phyloP scores from a whole-genome alignment of 2,113 vertebrate genomes.

The Machaerirhynchus nigripectus region DNA sequence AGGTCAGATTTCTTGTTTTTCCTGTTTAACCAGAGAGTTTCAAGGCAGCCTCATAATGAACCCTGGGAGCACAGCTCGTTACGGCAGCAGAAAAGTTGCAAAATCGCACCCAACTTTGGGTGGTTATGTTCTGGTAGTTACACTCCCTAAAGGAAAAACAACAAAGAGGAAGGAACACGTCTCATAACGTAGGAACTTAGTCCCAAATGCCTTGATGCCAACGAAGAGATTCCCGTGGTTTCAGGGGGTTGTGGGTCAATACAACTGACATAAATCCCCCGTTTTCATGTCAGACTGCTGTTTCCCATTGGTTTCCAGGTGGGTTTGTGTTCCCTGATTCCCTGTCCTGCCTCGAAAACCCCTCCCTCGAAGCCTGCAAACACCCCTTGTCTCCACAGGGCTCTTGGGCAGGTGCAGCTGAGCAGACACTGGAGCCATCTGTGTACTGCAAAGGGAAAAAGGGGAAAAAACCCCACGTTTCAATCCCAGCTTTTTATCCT shows the following conservation, averaged over 20 bases:
- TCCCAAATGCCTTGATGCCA: background rate
- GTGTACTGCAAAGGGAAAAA: background rate
- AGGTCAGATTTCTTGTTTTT: conserved; percentile 47
- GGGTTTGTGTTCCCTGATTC: background rate
- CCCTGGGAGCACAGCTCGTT: conserved; percentile 3
- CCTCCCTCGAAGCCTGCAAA: background rate
- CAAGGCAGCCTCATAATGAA: background rate
- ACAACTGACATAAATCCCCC: background rate
- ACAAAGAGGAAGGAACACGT: background rate
- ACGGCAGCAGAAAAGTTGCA: background rate
- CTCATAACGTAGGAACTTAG: background rate
- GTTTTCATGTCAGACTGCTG: background rate
- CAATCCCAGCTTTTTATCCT: background rate
- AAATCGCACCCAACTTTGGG: background rate
- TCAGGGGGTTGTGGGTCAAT: background rate
- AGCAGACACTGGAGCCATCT: background rate
- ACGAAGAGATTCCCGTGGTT: background rate
- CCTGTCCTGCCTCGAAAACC: background rate
- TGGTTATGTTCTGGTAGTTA: background rate
- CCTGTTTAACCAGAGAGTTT: conserved; percentile 19
- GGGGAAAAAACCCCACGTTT: background rate
- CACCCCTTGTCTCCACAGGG: background rate
- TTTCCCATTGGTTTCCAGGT: background rate
- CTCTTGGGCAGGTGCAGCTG: background rate
- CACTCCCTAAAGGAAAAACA: background rate